Evolutionary conservation across 2,113 vertebrate species (phyloP).

Genomic region (Brevimyrus niger): DNA sequence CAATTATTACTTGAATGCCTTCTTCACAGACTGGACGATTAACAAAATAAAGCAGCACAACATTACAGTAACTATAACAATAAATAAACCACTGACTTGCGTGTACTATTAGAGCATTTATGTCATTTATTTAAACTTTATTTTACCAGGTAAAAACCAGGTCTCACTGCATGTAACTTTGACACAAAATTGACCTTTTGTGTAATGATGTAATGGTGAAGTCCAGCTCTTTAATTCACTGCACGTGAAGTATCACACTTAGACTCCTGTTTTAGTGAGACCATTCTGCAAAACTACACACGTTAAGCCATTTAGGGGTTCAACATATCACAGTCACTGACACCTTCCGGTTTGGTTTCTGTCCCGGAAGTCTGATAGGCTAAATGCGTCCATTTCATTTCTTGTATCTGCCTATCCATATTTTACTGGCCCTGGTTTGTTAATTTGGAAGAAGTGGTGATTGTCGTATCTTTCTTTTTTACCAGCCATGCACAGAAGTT

Average conservation of each 20-base stretch:
- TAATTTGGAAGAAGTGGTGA: not conserved
- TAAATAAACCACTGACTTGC: too few species aligned
- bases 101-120: too few species aligned
- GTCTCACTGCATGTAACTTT: too few species aligned
- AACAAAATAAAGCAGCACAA: too few species aligned
- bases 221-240: not conserved
- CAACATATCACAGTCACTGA: too few species aligned
- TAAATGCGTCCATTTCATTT: not conserved
- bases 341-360: not conserved
- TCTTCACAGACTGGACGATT: too few species aligned
- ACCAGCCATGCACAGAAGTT: conserved; percentile 91
- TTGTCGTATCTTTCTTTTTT: not conserved
- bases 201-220: not conserved
- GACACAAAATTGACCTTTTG: not conserved
- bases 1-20: too few species aligned
- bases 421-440: not conserved
- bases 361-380: not conserved
- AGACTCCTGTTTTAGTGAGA: not conserved
- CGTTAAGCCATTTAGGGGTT: not conserved
- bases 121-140: too few species aligned
- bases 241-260: not conserved
- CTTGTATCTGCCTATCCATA: not conserved
- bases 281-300: not conserved
- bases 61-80: too few species aligned
- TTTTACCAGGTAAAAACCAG: too few species aligned